Evolutionary conservation across 2,888 invertebrate species (phyloP), one percentile per base, ranked within the genome.

Genomic region (Troides oblongomaculatus): DNA sequence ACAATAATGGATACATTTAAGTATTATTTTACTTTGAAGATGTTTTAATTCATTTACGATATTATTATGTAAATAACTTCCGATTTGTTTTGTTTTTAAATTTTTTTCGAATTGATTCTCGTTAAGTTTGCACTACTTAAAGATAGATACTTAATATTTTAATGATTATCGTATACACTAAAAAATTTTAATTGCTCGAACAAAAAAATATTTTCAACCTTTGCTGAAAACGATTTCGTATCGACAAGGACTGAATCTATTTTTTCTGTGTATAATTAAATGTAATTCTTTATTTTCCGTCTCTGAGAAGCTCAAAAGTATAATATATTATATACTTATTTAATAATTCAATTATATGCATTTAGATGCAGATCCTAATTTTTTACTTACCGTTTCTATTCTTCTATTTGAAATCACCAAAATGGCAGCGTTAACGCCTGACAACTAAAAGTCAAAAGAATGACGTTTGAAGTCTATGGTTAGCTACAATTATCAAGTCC

Each of bases 231-330:
- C 18, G 36, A 18, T 30, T 50, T 18, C 2, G 21, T 66, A 60
- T 66, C 36, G 50, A 25, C 7, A 17, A 50, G 50, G 18, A 39
- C 39, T 43, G 25, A 43, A 25, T 65, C 25, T 25, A 18, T 59
- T 12, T 60, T 50, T 50, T 36, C 36, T n/a, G 1, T 53, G 46
- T 14, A 46, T 18, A 53, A 53, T 12, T 53, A n/a, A 53, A 53
- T 53, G 18, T n/a, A 53, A 53, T 53, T 53, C 53, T n/a, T 53
- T 18, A 14, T 46, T 53, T 53, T 53, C 8, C 18, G n/a, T 53
- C 53, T 53, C 53, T 53, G 8, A 53, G 78, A 78, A 80, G 80
- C 79, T 81, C 77, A 76, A 77, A 57, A 18, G 74, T 43, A 53
- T 14, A 46, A 60, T 68, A 61, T 50, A 62, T 18, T 69, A 36